Evolutionary conservation across 2,797 vertebrate genomes (phyloP).

Genomic region (Numenius phaeopus): DNA sequence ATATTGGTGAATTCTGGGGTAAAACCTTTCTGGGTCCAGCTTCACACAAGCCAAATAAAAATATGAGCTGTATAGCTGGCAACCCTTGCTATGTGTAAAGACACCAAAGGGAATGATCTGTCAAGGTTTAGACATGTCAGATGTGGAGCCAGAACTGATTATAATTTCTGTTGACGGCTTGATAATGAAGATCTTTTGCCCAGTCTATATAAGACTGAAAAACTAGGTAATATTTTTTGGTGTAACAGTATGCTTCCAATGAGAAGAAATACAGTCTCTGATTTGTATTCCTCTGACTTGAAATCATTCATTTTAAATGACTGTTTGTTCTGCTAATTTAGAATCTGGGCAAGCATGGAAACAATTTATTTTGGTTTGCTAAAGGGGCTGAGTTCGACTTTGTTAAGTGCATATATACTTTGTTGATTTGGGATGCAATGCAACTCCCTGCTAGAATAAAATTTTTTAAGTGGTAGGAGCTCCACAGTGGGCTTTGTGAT

Average conservation of each 20-base stretch:
- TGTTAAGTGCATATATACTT: not conserved
- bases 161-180: not conserved
- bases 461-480: not conserved
- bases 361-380: slow-evolving; percentile 51
- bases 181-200: not conserved
- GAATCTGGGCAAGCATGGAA: slow-evolving; percentile 35
- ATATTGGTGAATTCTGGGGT: not conserved
- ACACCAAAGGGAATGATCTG: not conserved
- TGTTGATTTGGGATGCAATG: not conserved
- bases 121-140: not conserved
- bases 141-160: not conserved
- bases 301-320: slow-evolving; percentile 68
- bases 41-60: not conserved
- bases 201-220: not conserved
- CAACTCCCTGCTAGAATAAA: not conserved
- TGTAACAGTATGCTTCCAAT: not conserved
- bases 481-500: rapidly evolving
- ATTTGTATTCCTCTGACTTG: slow-evolving; percentile 55
- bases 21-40: not conserved
- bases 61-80: not conserved
- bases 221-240: not conserved
- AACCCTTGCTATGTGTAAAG: not conserved
- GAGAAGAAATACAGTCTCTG: not conserved
- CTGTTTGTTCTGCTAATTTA: slow-evolving; percentile 63
- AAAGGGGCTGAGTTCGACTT: slow-evolving; percentile 21